phyloP scores from a whole-genome alignment of 2,888 invertebrate genomes.

The Candidula unifasciata region DNA sequence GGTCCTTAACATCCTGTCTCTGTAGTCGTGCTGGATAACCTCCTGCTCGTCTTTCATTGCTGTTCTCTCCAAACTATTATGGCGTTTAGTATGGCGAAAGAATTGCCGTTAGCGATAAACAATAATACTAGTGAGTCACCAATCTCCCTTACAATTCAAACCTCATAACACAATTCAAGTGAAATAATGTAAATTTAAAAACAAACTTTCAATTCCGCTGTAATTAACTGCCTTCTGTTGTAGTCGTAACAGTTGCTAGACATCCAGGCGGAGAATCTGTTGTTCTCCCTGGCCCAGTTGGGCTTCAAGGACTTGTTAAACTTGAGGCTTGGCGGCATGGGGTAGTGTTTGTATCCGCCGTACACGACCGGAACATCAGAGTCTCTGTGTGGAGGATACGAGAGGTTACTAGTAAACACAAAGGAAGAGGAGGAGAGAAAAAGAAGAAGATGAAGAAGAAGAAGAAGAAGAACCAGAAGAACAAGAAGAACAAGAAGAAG shows the following conservation, averaged over 20 bases:
- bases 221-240: constrained; percentile 52
- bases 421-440: too few species aligned
- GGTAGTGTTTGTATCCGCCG: constrained; percentile 54
- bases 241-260: constrained; percentile 59
- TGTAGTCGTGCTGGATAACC: too few species aligned
- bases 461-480: too few species aligned
- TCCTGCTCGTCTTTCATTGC: too few species aligned
- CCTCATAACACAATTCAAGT: not conserved
- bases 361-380: constrained; percentile 62
- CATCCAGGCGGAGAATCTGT: constrained; percentile 58
- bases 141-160: not conserved
- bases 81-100: too few species aligned
- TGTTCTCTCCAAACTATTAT: too few species aligned
- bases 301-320: constrained; percentile 45
- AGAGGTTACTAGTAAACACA: too few species aligned
- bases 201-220: constrained; percentile 51
- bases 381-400: constrained; percentile 55
- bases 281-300: constrained; percentile 53
- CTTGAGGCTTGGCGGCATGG: constrained; percentile 44
- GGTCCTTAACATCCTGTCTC: too few species aligned
- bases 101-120: too few species aligned
- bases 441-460: too few species aligned
- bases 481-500: too few species aligned
- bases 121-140: not conserved
- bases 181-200: not conserved